Percentiles rank a stretch among this genome's conserved stretches.
Evolutionary conservation across 2,113 vertebrate genomes (phyloP).

Genomic region (Arenaria interpres): DNA sequence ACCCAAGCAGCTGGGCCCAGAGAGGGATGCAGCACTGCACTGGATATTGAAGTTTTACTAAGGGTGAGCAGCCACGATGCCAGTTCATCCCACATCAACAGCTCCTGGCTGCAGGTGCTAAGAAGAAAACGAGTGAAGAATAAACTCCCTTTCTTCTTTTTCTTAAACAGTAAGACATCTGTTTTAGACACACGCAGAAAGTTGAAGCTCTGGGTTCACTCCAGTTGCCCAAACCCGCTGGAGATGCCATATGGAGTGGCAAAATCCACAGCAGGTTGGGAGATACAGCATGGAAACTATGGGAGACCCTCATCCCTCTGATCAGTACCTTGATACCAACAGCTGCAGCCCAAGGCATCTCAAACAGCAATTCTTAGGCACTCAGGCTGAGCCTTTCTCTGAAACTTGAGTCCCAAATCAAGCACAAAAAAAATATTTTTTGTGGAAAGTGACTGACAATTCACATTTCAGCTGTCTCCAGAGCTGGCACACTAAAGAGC

Average conservation of each 20-base stretch:
- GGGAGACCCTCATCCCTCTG: background rate
- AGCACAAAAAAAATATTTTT: background rate
- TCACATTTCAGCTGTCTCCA: background rate
- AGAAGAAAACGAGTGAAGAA: background rate
- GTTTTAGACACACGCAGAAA: background rate
- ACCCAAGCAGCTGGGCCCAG: background rate
- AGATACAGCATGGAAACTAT: accelerated
- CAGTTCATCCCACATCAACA: background rate
- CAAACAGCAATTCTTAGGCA: background rate
- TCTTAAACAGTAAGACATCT: background rate
- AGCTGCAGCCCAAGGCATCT: background rate
- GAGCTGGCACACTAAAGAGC: accelerated
- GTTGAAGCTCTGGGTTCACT: background rate
- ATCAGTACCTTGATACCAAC: background rate
- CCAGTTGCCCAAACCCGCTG: background rate
- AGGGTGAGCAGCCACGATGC: accelerated
- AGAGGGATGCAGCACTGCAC: background rate
- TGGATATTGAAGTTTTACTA: background rate
- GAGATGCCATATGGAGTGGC: background rate
- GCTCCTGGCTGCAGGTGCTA: background rate
- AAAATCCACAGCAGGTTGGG: background rate
- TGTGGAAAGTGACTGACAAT: background rate
- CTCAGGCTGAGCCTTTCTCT: background rate
- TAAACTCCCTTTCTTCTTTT: background rate
- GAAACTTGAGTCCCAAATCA: background rate